These are phyloP conservation scores for Dasysyrphus tricinctus DNA, from an alignment of 2,888 invertebrate genomes.

Conservation along the genomic window DNA sequence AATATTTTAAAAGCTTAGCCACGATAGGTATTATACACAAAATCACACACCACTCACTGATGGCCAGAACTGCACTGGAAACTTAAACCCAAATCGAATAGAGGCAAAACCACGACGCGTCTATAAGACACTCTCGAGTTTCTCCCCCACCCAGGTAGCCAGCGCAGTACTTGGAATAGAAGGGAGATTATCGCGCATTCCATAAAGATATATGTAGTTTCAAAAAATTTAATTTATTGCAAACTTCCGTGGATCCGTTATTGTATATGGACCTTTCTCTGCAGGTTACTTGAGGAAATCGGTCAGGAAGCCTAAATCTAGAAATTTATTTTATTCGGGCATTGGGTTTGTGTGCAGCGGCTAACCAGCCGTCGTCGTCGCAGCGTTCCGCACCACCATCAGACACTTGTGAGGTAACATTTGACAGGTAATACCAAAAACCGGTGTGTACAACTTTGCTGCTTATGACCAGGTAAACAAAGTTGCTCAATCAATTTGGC, in stretches of 20 bases:
- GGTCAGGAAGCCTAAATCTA: constrained; percentile 47
- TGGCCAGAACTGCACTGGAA: constrained; percentile 57
- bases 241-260: constrained; percentile 41
- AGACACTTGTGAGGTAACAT: constrained; percentile 48
- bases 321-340: constrained; percentile 35
- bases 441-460: constrained; percentile 57
- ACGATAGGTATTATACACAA: neutral
- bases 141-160: constrained; percentile 45
- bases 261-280: constrained; percentile 2
- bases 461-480: constrained; percentile 54
- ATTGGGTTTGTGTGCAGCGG: constrained; percentile 49
- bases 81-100: constrained; percentile 43
- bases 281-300: constrained; percentile 12
- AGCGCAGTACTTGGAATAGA: constrained; percentile 7
- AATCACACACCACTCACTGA: constrained; percentile 26
- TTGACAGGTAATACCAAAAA: constrained; percentile 55
- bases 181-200: constrained; percentile 46
- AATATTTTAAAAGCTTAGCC: neutral
- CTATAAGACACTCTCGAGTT: constrained; percentile 20
- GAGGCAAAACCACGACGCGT: constrained; percentile 40
- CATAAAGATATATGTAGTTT: constrained; percentile 20
- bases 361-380: neutral
- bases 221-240: constrained; percentile 24
- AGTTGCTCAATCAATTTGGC: constrained; percentile 58
- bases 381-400: neutral